Conservation (phyloP, 2,888 invertebrate genomes). For the Campoplex nolae region DNA sequence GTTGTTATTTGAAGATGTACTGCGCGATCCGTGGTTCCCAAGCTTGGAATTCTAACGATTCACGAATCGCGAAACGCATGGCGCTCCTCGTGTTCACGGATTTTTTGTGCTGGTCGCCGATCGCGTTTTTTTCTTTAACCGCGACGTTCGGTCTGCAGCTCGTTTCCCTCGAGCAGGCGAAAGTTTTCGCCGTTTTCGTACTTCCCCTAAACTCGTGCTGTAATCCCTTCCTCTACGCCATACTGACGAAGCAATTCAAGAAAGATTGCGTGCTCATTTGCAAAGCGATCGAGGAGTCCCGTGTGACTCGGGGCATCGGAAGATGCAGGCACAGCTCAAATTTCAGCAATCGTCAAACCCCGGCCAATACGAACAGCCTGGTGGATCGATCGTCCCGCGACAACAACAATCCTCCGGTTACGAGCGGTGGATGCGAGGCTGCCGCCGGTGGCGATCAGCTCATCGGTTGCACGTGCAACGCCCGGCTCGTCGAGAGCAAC, state of each 20-base stretch:
- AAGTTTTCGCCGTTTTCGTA: conserved; percentile 98
- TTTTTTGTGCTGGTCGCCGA: conserved; percentile 99
- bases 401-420: conserved; percentile 79
- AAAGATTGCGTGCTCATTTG: conserved; percentile 98
- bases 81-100: conserved; percentile 98
- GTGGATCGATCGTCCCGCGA: conserved; percentile 92
- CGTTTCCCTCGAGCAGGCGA: conserved; percentile 97
- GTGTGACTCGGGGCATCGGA: conserved; percentile 95
- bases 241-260: conserved; percentile 98
- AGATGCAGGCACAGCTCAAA: conserved; percentile 94
- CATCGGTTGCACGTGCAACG: conserved; percentile 46
- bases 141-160: conserved; percentile 96
- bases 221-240: conserved; percentile 99
- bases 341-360: conserved; percentile 94
- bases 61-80: conserved; percentile 98
- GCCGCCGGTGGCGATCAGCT: neutral
- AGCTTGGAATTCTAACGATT: conserved; percentile 99
- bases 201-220: conserved; percentile 98
- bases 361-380: conserved; percentile 94
- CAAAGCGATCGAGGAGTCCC: conserved; percentile 97
- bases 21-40: conserved; percentile 98
- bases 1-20: conserved; percentile 98
- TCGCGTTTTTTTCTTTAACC: conserved; percentile 97
- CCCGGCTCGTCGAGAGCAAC: conserved; percentile 21
- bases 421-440: neutral